Conservation (phyloP, 2,888 invertebrate genomes). For the Lasiommata megera region DNA sequence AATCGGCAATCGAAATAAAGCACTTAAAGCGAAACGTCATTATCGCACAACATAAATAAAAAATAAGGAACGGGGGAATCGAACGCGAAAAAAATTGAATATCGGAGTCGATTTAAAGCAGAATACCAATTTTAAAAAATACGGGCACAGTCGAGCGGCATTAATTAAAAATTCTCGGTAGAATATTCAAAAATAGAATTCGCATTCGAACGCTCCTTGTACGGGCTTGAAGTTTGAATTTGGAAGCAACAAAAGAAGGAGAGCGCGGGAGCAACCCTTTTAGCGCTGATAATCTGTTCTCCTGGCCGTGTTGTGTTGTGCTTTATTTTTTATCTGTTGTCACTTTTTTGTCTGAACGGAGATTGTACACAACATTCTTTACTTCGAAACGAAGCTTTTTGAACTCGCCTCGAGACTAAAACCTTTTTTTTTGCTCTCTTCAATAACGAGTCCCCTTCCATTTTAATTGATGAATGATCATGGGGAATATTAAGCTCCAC, state of each 20-base stretch:
- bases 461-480: constrained; percentile 78
- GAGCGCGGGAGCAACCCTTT: constrained; percentile 81
- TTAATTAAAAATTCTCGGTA: constrained; percentile 82
- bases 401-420: constrained; percentile 70
- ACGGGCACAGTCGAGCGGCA: constrained; percentile 76
- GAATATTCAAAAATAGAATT: constrained; percentile 82
- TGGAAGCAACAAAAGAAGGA: constrained; percentile 79
- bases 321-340: constrained; percentile 78
- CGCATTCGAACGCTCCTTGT: constrained; percentile 80
- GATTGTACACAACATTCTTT: constrained; percentile 82
- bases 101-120: constrained; percentile 78
- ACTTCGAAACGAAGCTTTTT: constrained; percentile 80
- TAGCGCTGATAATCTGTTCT: constrained; percentile 82
- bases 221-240: constrained; percentile 78
- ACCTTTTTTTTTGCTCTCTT: constrained; percentile 74
- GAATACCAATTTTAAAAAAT: constrained; percentile 78
- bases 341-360: constrained; percentile 79
- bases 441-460: constrained; percentile 69
- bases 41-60: constrained; percentile 81
- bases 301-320: constrained; percentile 69
- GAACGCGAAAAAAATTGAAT: constrained; percentile 78
- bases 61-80: constrained; percentile 67
- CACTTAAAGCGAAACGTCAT: constrained; percentile 82
- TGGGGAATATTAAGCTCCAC: constrained; percentile 47
- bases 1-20: constrained; percentile 81